A percentile compares a stretch with the other conserved stretches of the same genome.
phyloP scores from a whole-genome alignment of 1,140 invertebrate species.

The Sipha flava region DNA sequence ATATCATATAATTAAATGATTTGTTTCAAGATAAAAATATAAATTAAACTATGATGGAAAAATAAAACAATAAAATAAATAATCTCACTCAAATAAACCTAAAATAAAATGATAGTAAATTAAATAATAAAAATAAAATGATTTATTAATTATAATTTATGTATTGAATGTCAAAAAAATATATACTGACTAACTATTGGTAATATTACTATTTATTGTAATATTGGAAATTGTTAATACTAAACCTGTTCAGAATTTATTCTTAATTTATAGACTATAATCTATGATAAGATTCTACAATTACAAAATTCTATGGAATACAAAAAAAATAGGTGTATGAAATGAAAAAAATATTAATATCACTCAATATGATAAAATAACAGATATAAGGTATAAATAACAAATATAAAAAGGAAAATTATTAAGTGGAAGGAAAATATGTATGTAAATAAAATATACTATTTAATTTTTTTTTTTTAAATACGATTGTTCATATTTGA shows the following conservation, averaged over 20 bases:
- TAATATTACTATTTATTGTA: background rate
- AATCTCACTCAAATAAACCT: conserved; percentile 28
- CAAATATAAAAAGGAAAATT: background rate
- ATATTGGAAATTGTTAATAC: background rate
- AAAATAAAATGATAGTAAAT: background rate
- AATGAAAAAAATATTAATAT: background rate
- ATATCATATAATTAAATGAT: background rate
- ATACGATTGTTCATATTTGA: background rate
- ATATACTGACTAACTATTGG: background rate
- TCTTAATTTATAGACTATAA: background rate
- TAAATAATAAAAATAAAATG: background rate
- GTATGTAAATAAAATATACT: background rate
- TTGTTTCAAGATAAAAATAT: background rate
- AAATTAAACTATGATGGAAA: conserved; percentile 20
- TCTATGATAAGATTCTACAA: background rate
- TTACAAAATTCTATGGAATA: background rate
- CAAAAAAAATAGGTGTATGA: background rate
- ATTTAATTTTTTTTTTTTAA: background rate
- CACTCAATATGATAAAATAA: background rate
- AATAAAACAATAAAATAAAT: conserved; percentile 29
- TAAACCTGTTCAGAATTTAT: background rate
- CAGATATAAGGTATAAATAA: background rate
- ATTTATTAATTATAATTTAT: background rate
- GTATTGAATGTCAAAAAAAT: background rate
- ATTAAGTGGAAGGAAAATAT: background rate